phyloP scores from a whole-genome alignment of 2,888 invertebrate genomes.

The Cheilosia variabilis region DNA sequence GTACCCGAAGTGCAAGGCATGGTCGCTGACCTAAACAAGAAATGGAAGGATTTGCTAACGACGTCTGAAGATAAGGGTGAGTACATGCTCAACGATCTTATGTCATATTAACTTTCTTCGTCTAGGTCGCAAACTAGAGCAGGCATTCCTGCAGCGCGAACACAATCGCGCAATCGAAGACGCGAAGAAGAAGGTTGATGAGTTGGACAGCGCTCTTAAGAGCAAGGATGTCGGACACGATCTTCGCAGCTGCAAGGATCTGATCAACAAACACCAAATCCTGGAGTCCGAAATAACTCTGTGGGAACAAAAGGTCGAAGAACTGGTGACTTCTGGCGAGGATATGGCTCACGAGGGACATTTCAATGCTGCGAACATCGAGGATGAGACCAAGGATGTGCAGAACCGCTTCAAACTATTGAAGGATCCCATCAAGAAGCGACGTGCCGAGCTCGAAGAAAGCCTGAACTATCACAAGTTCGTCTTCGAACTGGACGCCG shows the following conservation, averaged over 20 bases:
- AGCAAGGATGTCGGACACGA: constrained; percentile 94
- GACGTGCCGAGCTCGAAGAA: constrained; percentile 92
- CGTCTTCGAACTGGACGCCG: constrained; percentile 95
- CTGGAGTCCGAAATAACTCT: constrained; percentile 93
- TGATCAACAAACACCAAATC: constrained; percentile 94
- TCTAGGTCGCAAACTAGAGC: constrained; percentile 89
- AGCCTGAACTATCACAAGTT: constrained; percentile 93
- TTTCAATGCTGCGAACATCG: constrained; percentile 95
- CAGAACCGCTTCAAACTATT: constrained; percentile 89
- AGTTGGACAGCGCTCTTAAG: constrained; percentile 91
- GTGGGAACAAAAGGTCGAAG: constrained; percentile 92
- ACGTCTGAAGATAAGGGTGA: constrained; percentile 86
- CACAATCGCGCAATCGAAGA: constrained; percentile 93
- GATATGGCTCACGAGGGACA: constrained; percentile 97
- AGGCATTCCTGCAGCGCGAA: constrained; percentile 93
- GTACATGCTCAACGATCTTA: neutral
- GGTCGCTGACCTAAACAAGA: constrained; percentile 88
- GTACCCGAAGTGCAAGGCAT: constrained; percentile 89
- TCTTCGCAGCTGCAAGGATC: constrained; percentile 94
- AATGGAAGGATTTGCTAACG: constrained; percentile 90
- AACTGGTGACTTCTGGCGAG: constrained; percentile 91
- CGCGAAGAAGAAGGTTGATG: constrained; percentile 93
- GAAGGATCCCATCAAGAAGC: constrained; percentile 88
- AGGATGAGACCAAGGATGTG: constrained; percentile 90
- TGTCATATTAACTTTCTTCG: neutral